Evolutionary conservation across 2,888 invertebrate genomes (phyloP), one percentile per base, ranked within the genome.

Genomic region (Silvanus unidentatus): DNA sequence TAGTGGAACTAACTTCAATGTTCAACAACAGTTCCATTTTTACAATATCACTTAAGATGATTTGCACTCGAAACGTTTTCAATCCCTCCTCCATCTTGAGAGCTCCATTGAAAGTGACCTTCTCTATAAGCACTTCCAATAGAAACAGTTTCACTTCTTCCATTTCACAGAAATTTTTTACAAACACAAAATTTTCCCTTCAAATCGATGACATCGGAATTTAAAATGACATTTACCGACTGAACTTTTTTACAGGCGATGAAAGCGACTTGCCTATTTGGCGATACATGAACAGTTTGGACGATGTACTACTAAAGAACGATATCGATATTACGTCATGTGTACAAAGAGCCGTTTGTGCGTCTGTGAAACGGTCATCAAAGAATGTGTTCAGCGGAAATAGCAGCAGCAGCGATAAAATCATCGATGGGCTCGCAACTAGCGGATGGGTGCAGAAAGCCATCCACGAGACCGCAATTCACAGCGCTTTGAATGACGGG

Each of bases 241-340:
- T 22, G 8, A n/a, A n/a, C n/a, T n/a, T n/a, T n/a, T 22, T 22
- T 8, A 8, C 22, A 22, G 22, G 3, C 8, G 56, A 46, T 43
- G 50, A 52, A 15, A 37, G 9, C 16, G 50, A 46, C 32, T 37
- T 34, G 16, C 28, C 44, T 28, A 9, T 44, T 28, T 55, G 52
- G 55, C 34, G 14, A 11, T 51, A 51, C 9, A 61, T 80, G 53
- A 65, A 70, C 8, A 69, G 71, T 15, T 59, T 82, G 22, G 81
- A 82, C 49, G 72, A 76, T 35, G 70, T 75, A 9, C 61, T 83
- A 37, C 70, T 73, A 0, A 75, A 75, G 45, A 74, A 80, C 49
- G 74, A 81, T 37, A 75, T 83, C 13, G 80, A 83, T 59, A 70
- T 81, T 2, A 76, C 78, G 0, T 74, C 77, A 1, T 84, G 84